Percentiles rank a stretch among this genome's conserved stretches.
Evolutionary conservation across 2,113 vertebrate genomes (phyloP).

Genomic region (Atractosteus spatula): DNA sequence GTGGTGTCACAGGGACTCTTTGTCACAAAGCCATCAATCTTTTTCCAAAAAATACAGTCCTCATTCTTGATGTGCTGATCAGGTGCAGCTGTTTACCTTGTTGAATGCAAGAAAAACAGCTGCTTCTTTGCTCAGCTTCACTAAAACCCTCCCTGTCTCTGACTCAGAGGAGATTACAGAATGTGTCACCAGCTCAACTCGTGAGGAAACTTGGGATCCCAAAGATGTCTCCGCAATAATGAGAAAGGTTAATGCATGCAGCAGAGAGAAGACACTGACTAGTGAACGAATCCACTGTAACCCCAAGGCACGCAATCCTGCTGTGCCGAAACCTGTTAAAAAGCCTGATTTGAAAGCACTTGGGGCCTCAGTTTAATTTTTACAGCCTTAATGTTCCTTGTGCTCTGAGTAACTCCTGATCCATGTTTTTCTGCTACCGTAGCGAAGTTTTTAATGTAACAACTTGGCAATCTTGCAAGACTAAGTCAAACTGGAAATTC

Average conservation of each 20-base stretch:
- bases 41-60: slow-evolving; percentile 30
- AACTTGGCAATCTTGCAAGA: not conserved
- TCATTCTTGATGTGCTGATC: slow-evolving; percentile 45
- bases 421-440: not conserved
- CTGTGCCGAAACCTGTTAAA: slow-evolving; percentile 3
- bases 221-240: slow-evolving; percentile 39
- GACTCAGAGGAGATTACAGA: slow-evolving; percentile 40
- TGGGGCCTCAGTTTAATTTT: not conserved
- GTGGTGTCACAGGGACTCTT: not conserved
- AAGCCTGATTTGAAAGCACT: not conserved
- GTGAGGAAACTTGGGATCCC: not conserved
- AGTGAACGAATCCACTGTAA: slow-evolving; percentile 30
- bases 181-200: slow-evolving; percentile 26
- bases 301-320: not conserved
- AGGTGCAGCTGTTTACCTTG: slow-evolving; percentile 54
- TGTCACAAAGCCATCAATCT: slow-evolving; percentile 37
- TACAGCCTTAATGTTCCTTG: not conserved
- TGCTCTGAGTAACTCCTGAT: slow-evolving; percentile 1
- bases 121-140: slow-evolving; percentile 42
- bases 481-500: not conserved
- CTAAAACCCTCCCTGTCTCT: slow-evolving; percentile 30
- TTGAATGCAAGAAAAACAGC: slow-evolving; percentile 30
- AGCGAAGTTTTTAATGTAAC: not conserved
- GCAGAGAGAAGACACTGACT: slow-evolving; percentile 40
- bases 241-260: slow-evolving; percentile 55